Percentiles rank a stretch among this genome's conserved stretches.
Conservation (phyloP, 2,113 vertebrate species). For the Ochotona princeps region DNA sequence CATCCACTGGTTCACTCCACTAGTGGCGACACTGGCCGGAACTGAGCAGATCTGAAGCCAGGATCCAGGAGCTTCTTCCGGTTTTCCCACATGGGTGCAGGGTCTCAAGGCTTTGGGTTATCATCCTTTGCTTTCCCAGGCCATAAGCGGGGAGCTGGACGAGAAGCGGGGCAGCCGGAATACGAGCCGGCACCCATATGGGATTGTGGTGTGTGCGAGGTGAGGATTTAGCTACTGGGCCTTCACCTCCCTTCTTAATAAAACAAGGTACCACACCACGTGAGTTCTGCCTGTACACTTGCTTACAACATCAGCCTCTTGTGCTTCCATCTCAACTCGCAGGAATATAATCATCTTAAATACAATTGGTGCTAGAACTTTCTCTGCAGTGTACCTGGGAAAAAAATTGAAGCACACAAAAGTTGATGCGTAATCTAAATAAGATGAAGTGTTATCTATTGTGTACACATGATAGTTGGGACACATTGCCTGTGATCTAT, state of each 20-base stretch:
- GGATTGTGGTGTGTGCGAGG: too few relatives aligned
- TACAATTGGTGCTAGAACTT: neutral
- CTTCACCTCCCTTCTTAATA: neutral
- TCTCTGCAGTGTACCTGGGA: neutral
- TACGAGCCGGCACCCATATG: too few relatives aligned
- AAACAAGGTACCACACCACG: neutral
- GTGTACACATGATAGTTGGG: neutral
- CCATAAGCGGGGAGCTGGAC: too few relatives aligned
- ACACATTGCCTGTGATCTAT: neutral
- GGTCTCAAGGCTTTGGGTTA: too few relatives aligned
- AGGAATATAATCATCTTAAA: neutral
- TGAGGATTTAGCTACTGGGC: too few relatives aligned
- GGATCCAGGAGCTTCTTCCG: too few relatives aligned
- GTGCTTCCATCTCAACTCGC: accelerated
- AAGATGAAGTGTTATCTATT: neutral
- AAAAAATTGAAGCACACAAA: neutral
- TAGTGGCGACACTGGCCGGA: too few relatives aligned
- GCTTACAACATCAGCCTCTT: neutral
- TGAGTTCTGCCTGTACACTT: neutral
- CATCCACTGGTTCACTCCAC: too few relatives aligned
- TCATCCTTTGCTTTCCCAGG: too few relatives aligned
- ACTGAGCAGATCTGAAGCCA: too few relatives aligned
- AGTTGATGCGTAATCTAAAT: neutral
- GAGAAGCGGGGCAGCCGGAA: too few relatives aligned
- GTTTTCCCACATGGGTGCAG: too few relatives aligned